A percentile compares a stretch with the other conserved stretches of the same genome.
Conservation (phyloP, 2,888 invertebrate genomes). For the Serrognathus titanus region DNA sequence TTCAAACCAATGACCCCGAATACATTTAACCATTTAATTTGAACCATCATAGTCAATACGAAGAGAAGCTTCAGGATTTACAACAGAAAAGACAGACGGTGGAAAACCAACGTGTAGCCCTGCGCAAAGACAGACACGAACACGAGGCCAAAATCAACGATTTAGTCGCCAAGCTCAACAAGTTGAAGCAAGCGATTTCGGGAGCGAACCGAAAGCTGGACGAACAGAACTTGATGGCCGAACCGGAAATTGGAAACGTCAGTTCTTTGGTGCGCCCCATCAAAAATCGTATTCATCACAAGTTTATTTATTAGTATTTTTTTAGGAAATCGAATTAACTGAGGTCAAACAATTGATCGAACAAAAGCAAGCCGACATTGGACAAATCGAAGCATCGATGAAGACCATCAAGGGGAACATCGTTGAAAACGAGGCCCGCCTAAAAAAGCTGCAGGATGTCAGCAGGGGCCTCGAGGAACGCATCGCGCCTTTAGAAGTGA, state of each 20-base stretch:
- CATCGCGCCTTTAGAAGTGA: conserved; percentile 36
- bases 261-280: conserved; percentile 35
- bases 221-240: conserved; percentile 38
- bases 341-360: conserved; percentile 45
- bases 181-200: conserved; percentile 29
- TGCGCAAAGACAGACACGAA: conserved; percentile 31
- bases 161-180: conserved; percentile 37
- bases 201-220: conserved; percentile 34
- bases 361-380: conserved; percentile 44
- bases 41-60: conserved; percentile 31
- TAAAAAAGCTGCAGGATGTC: conserved; percentile 39
- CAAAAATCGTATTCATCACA: background rate
- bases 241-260: conserved; percentile 41
- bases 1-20: conserved; percentile 19
- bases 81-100: conserved; percentile 35
- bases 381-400: conserved; percentile 37
- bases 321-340: conserved; percentile 40
- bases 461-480: conserved; percentile 35
- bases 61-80: conserved; percentile 47
- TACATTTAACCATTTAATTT: background rate
- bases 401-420: conserved; percentile 36
- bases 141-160: conserved; percentile 30
- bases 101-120: conserved; percentile 33
- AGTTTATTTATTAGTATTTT: conserved; percentile 7
- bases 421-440: conserved; percentile 43